Conservation (phyloP, 2,888 invertebrate genomes). For the Pseudoips prasinana region DNA sequence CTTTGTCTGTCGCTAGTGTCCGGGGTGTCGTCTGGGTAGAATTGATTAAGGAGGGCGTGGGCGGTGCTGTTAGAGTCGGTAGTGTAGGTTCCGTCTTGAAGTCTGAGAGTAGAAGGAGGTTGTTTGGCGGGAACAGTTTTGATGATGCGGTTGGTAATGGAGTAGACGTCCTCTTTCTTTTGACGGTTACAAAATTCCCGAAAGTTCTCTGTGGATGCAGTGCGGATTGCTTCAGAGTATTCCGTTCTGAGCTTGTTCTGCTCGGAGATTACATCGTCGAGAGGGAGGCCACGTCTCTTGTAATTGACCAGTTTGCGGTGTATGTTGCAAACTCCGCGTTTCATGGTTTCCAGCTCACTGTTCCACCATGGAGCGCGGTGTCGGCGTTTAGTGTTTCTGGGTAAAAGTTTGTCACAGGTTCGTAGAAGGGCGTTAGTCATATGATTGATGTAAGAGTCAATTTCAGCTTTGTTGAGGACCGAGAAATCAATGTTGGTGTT, state of each 20-base stretch:
- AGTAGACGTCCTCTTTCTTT: slow-evolving; percentile 25
- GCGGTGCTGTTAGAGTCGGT: slow-evolving; percentile 11
- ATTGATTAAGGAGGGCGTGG: slow-evolving; percentile 6
- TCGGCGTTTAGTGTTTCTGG: not conserved
- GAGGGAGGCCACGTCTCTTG: not conserved
- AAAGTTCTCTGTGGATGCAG: slow-evolving; percentile 14
- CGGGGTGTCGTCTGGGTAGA: slow-evolving; percentile 20
- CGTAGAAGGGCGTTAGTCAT: not conserved
- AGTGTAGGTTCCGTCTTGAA: slow-evolving; percentile 9
- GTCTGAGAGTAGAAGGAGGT: slow-evolving; percentile 18
- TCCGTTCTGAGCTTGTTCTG: not conserved
- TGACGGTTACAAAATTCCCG: slow-evolving; percentile 25
- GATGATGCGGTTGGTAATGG: slow-evolving; percentile 21
- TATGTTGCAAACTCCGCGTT: not conserved
- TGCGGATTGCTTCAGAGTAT: slow-evolving; percentile 8
- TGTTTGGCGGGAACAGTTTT: slow-evolving; percentile 7
- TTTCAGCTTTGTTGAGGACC: not conserved
- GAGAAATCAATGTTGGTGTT: not conserved
- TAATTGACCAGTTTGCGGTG: slow-evolving; percentile 5
- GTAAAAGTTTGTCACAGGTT: not conserved
- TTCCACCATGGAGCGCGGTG: not conserved
- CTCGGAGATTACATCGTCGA: slow-evolving; percentile 1
- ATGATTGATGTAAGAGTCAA: not conserved
- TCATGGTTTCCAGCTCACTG: not conserved
- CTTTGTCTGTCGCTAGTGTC: not conserved